Base-by-base conservation (phyloP, 2,797 vertebrate species). In the Clarias laeviceps region DNA sequence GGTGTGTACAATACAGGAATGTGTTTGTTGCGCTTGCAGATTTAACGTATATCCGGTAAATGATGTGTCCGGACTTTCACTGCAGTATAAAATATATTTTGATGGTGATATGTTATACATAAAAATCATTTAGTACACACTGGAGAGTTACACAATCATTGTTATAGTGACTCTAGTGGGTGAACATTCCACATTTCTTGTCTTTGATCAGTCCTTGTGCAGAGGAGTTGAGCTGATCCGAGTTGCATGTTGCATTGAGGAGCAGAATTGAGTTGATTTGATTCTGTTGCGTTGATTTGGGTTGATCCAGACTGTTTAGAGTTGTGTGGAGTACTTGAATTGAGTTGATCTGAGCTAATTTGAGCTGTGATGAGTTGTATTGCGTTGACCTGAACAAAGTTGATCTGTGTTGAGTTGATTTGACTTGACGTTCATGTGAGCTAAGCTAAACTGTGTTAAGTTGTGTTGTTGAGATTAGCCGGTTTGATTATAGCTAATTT, bases 21-120 rank as follows among this genome's bases (percentile, higher is more conserved):
- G 14, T 65, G 15, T 81, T 81, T 54, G 37, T 29, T 61, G 56
- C 29, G 59, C 56, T 59, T 12, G 54, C 70, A 73, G 40, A 27
- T 54, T 72, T 72, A 72, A 72, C 22, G 4, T 72, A 12, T 72
- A 20, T 73, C 70, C 24, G 14, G 50, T 74, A 27, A 15, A 54
- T 18, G 45, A 59, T 59, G 45, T 64, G 37, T 69, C 57, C 24
- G 56, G 50, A 57, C 6, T 40, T 66, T 76, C 34, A 82, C 32
- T 82, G 72, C 17, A 64, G 40, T 73, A 72, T 29, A 80, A 79
- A 86, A 83, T 82, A 80, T 20, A 59, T 29, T 45, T 59, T 32
- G 32, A 66, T 32, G 5, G 34, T 79, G 57, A 85, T 12, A 40
- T 18, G 45, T 74, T 45, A 85, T 17, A 56, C 14, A 34, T 72